These are phyloP conservation scores for Apamea monoglypha DNA, from an alignment of 2,888 invertebrate species.

Conservation along the genomic window DNA sequence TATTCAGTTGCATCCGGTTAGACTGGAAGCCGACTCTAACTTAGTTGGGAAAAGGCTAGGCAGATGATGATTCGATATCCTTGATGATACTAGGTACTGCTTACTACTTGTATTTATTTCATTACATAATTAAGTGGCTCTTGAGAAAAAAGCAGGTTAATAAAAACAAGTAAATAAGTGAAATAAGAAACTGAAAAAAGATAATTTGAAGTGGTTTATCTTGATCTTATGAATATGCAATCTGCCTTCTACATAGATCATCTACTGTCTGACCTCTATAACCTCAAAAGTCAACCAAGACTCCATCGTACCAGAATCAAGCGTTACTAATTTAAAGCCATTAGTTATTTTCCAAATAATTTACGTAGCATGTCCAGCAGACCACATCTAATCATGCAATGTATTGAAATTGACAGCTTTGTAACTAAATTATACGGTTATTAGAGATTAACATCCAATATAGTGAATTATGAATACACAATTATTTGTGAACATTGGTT, in stretches of 20 bases:
- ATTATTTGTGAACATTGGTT: constrained; percentile 35
- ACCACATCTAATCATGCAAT: constrained; percentile 41
- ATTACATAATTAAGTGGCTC: too few relatives aligned
- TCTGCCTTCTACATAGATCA: not conserved
- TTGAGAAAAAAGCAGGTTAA: not conserved
- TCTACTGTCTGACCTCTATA: not conserved
- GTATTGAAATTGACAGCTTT: constrained; percentile 39
- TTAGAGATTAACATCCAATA: constrained; percentile 33
- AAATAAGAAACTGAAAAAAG: not conserved
- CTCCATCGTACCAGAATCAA: constrained; percentile 12
- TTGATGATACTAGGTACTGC: too few relatives aligned
- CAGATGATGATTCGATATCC: too few relatives aligned
- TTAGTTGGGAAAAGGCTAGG: too few relatives aligned
- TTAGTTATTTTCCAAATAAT: constrained; percentile 41
- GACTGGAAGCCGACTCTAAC: too few relatives aligned
- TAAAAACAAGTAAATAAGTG: not conserved
- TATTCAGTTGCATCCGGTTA: too few relatives aligned
- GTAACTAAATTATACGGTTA: constrained; percentile 39
- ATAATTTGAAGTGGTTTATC: not conserved
- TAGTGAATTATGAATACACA: constrained; percentile 51
- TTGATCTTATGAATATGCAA: not conserved
- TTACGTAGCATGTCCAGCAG: constrained; percentile 23
- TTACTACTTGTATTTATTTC: too few relatives aligned
- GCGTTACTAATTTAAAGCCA: constrained; percentile 18
- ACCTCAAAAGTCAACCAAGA: not conserved